Base-by-base conservation (phyloP, 2,113 vertebrate genomes). In the Colossoma macropomum region DNA sequence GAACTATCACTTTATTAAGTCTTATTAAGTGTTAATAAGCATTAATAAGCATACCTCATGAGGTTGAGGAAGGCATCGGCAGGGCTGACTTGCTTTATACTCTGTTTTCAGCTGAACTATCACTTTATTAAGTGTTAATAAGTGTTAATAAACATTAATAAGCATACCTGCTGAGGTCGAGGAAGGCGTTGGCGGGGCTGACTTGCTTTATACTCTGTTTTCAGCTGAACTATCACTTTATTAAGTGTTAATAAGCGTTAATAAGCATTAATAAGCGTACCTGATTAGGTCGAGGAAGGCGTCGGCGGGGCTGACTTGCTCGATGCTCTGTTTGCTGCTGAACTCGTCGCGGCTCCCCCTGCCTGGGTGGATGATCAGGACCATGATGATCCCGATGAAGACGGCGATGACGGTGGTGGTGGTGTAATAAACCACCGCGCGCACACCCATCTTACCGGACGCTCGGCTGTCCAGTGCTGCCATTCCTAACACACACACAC, bases 211-310 rank as follows among this genome's bases (percentile, higher is more conserved):
- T 93, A 92, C 96, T 95, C 87, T 95, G 95, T 89, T 94, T 93
- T 85, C 95, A 94, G 91, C 93, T 90, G 93, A 97, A 97, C 89
- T 97, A 45, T 45, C 10, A 45, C 10, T 4, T 50, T 56, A 56
- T 56, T 56, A 56, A 21, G 7, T n/a, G 74, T 1, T 34, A 28
- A 34, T 59, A 34, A 25, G n/a, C 27, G 15, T 71, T 0, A n/a
- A 19, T 3, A n/a, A 27, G 66, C 52, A 41, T 68, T 27, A 60
- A 30, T 60, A 38, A 81, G 48, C 84, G 16, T 95, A 99, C 98
- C 98, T 97, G 93, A 98, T 97, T 85, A 99, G 94, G 88, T 99
- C 98, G 91, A 99, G 94, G 92, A 99, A 99, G 79, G 98, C 97
- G 78, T 99, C 98, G 41, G 97, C 96, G 70, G 98, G 91, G 77